Base-by-base conservation (phyloP, 1,140 invertebrate species). In the Rhagoletis zephyria region DNA sequence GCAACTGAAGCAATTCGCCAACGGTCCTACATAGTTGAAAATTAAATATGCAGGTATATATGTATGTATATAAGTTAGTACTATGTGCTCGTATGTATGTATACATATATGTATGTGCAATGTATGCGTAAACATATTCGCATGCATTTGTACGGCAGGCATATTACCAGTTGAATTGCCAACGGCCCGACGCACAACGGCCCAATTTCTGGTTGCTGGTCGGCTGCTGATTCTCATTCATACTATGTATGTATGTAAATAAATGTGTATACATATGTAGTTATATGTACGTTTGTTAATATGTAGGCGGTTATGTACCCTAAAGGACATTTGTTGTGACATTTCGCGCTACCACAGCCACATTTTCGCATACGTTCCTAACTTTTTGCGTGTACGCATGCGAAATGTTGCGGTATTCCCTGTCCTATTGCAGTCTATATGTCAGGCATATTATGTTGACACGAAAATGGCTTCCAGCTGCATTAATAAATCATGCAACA, bases 381-480 rank as follows among this genome's bases (percentile, higher is more conserved):
- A 14, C 45, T 81, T 16, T 81, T n/a, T 81, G 4, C 14, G 42
- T 77, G 48, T 56, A 56, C 48, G 19, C 74, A 81, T 81, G 19
- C 74, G 74, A 16, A 30, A 59, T 81, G 74, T 56, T 81, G 48
- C 74, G 74, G 74, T 81, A 81, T n/a, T 56, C 19, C 19, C 48
- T 56, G 74, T 6, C 48, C 4, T 81, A 45, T 51, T 19, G 48
- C 48, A 74, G 74, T 81, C 74, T 81, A 56, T 81, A 56, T 81
- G 74, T 81, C 48, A 81, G 45, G 45, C 48, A 56, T 81, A 81
- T 81, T 56, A 56, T 81, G 74, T 81, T 81, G 74, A 81, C 74
- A 81, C 56, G 74, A 81, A 81, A 81, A 81, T 81, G 74, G 74
- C 74, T 81, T 81, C 45, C 74, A 81, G 74, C 74, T 81, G 74